phyloP scores from a whole-genome alignment of 2,797 vertebrate genomes.

The Sebastolobus altivelis region DNA sequence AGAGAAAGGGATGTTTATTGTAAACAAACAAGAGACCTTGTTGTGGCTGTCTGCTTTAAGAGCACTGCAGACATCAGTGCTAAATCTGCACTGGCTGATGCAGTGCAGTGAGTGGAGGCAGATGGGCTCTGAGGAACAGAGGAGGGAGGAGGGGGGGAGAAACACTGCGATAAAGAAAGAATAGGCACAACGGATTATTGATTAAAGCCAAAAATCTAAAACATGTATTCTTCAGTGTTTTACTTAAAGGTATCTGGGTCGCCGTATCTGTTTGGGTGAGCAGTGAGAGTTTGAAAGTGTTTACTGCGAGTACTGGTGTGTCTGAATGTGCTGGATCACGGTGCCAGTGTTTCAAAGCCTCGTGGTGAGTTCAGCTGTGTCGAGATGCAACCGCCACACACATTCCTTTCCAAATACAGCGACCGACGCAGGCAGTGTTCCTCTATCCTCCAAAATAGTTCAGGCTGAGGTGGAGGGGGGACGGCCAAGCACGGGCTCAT shows the following conservation, averaged over 20 bases:
- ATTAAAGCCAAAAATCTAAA: neutral
- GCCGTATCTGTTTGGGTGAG: neutral
- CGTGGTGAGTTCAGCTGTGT: conserved; percentile 79
- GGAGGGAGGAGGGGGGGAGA: neutral
- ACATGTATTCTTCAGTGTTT: neutral
- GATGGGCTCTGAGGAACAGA: conserved; percentile 40
- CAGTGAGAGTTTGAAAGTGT: conserved; percentile 2
- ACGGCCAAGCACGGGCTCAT: conserved; percentile 47
- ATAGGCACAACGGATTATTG: neutral
- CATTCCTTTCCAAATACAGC: conserved; percentile 90
- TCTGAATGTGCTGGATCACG: conserved; percentile 81
- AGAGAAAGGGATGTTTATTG: neutral
- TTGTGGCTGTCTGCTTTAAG: conserved; percentile 21
- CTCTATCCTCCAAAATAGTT: conserved; percentile 81
- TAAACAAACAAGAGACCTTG: conserved; percentile 31
- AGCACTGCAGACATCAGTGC: conserved; percentile 31
- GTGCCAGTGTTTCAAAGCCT: conserved; percentile 68
- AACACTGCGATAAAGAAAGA: neutral
- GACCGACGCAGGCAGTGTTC: conserved; percentile 75
- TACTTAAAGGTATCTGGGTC: neutral
- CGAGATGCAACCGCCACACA: conserved; percentile 70
- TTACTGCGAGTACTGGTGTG: neutral
- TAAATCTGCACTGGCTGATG: conserved; percentile 43
- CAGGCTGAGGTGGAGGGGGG: conserved; percentile 45
- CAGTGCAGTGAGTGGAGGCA: conserved; percentile 22